These are phyloP conservation scores for Nothoprocta perdicaria DNA, from an alignment of 2,113 vertebrate species.

Conservation along the genomic window DNA sequence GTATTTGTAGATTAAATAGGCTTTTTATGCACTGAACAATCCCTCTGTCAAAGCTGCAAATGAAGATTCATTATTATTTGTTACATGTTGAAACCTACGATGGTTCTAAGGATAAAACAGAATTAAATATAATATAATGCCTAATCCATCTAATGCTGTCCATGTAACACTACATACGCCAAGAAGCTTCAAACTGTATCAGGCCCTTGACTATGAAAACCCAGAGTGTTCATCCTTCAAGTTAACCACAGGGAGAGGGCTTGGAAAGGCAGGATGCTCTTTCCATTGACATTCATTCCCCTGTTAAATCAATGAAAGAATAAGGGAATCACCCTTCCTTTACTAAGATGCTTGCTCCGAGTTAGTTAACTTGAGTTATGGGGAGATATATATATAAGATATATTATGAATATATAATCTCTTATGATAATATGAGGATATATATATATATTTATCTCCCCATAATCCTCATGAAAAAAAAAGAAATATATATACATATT, in stretches of 20 bases:
- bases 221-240: neutral
- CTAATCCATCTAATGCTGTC: neutral
- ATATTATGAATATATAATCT: too few species aligned
- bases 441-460: too few species aligned
- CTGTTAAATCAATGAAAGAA: neutral
- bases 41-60: neutral
- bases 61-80: neutral
- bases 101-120: neutral
- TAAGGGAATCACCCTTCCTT: neutral
- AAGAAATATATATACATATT: neutral
- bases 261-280: neutral
- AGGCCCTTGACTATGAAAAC: neutral
- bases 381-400: too few species aligned
- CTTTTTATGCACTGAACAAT: neutral
- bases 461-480: too few species aligned
- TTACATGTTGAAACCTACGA: neutral
- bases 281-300: neutral
- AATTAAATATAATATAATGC: neutral
- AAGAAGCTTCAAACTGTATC: neutral
- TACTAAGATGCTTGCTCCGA: neutral
- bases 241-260: neutral
- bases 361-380: neutral
- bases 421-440: too few species aligned
- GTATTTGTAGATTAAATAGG: fast-evolving
- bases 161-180: neutral